Evolutionary conservation across 2,888 invertebrate species (phyloP).

Genomic region (Athalia cordata): DNA sequence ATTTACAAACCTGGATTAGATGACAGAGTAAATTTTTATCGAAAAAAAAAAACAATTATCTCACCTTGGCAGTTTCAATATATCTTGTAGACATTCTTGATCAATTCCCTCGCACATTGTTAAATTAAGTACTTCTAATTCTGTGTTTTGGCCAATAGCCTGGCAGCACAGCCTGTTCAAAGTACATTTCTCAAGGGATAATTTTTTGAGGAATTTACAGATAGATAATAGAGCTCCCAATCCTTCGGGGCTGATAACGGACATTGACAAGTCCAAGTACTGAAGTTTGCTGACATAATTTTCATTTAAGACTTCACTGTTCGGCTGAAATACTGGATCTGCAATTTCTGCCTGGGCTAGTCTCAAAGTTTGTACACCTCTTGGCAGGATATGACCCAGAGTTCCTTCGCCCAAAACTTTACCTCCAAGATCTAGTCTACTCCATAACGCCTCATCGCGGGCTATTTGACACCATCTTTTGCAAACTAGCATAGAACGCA

Average conservation of each 20-base stretch:
- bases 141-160: constrained; percentile 80
- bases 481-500: constrained; percentile 76
- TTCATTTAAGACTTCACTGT: constrained; percentile 65
- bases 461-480: constrained; percentile 85
- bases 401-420: constrained; percentile 81
- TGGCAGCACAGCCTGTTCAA: constrained; percentile 80
- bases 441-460: constrained; percentile 91
- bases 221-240: constrained; percentile 79
- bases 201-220: constrained; percentile 84
- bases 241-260: constrained; percentile 77
- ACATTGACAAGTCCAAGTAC: constrained; percentile 91
- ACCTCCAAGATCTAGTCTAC: constrained; percentile 86
- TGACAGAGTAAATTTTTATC: constrained; percentile 64
- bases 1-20: neutral
- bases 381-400: constrained; percentile 83
- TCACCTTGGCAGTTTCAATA: constrained; percentile 76
- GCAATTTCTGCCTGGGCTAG: constrained; percentile 87
- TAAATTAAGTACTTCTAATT: constrained; percentile 88
- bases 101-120: constrained; percentile 87
- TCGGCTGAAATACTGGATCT: constrained; percentile 75
- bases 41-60: neutral
- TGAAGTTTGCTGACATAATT: constrained; percentile 79
- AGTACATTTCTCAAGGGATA: constrained; percentile 88
- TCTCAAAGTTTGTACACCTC: constrained; percentile 86
- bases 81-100: constrained; percentile 77